These are phyloP conservation scores for Siniperca undulata DNA, from an alignment of 2,797 vertebrate species.

Conservation along the genomic window DNA sequence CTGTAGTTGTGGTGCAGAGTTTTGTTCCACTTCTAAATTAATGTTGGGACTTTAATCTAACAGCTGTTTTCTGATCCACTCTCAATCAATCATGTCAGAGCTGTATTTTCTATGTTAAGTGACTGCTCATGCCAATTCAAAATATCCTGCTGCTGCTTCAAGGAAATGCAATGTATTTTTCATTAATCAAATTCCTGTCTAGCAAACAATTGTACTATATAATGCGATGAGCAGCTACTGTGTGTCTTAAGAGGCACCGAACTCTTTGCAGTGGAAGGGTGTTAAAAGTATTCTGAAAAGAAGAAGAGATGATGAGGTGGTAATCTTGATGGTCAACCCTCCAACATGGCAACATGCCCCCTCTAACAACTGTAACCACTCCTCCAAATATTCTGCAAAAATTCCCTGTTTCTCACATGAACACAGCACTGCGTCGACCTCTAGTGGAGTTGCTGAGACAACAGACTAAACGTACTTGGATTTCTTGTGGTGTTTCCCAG, in stretches of 20 bases:
- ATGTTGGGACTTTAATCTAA: too few species aligned
- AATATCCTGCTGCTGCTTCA: too few species aligned
- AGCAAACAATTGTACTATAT: neutral
- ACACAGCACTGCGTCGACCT: neutral
- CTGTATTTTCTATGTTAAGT: too few species aligned
- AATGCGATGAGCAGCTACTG: neutral
- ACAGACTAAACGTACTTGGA: conserved; percentile 85
- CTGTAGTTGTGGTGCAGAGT: too few species aligned
- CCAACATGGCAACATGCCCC: neutral
- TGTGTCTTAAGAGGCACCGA: too few species aligned
- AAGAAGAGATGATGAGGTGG: neutral
- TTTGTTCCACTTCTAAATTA: too few species aligned
- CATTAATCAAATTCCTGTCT: neutral
- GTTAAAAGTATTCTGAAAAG: neutral
- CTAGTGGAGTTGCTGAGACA: neutral
- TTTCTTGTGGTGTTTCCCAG: conserved; percentile 95
- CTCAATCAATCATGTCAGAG: neutral
- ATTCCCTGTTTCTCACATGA: neutral
- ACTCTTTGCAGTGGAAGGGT: neutral
- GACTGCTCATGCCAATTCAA: too few species aligned
- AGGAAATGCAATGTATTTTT: neutral
- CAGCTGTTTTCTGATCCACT: neutral
- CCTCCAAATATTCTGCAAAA: neutral
- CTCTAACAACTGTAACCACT: conserved; percentile 1
- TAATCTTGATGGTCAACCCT: too few species aligned